Base-by-base conservation (phyloP, 2,888 invertebrate genomes). In the Papilio elwesi region DNA sequence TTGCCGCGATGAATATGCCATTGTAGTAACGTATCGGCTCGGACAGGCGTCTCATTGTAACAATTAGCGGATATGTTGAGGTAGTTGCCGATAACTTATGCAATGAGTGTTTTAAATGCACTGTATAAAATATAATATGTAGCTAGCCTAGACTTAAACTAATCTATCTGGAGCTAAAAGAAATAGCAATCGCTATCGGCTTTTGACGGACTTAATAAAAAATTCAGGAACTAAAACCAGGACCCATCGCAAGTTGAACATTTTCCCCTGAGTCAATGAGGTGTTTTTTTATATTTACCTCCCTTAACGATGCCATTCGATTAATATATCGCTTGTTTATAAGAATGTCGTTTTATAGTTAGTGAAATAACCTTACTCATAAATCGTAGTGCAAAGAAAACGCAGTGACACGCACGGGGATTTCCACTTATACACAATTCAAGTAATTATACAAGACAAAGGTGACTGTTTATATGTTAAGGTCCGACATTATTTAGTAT, bases 11-110 rank as follows among this genome's bases (percentile, higher is more conserved):
- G 69, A 74, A 74, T 71, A 76, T 70, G 68, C 75, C 70, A 77
- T 74, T 76, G 78, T 79, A 77, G 80, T 80, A 81, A 81, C 80
- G 76, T 63, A 53, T 63, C 47, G 48, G 13, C 48, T 55, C 43
- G 8, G 38, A 63, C 66, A 53, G 53, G 51, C 71, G 63, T 55
- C 68, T 26, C 48, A 49, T 52, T 47, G 47, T 53, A 15, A 66
- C 57, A 71, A 71, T 71, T 67, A 71, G n/a, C 66, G 36, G 36
- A 51, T 49, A 51, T 52, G 36, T 36, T 38, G 5, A 10, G 7
- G 10, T 62, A 15, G 43, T 59, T 62, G 59, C n/a, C 43, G n/a
- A n/a, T 11, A 38, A 62, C 15, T 38, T 43, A 43, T 15, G 6
- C 15, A 43, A 15, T 66, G 52, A 52, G 13, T 48, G 51, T 36